Base-by-base conservation (phyloP, 1,140 invertebrate species). In the Drosophila equinoxialis region DNA sequence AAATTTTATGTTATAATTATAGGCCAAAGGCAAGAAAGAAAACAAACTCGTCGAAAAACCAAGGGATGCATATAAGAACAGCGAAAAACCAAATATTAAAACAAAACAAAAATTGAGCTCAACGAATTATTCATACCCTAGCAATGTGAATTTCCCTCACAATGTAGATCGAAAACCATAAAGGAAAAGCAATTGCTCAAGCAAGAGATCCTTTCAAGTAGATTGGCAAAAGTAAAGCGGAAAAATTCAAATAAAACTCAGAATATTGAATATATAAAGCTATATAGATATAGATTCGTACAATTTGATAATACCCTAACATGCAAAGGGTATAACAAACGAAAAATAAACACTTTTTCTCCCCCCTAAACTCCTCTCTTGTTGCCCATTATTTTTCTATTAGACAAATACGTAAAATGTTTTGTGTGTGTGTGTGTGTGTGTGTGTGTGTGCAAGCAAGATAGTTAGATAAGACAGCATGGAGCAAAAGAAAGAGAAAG, bases 1-100 rank as follows among this genome's bases (percentile, higher is more conserved):
- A 87, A 83, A 45, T 65, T 87, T 74, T 79, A 86, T 87, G 83
- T 77, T 87, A 62, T 86, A 86, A 86, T 86, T 81, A 86, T 86
- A 66, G 75, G 75, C 71, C 69, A 69, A 68, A 76, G 61, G 41
- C 61, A 64, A 57, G 13, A 7, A 37, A 20, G 42, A 57, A 39
- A 35, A 20, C 48, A 73, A 42, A 51, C 45, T 51, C 39, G 33
- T 14, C 10, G 57, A 51, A 57, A 45, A 60, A 41, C 39, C 62
- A 58, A 55, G 71, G 61, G 68, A 66, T 73, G 70, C 61, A 59
- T 79, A 74, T 79, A 77, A 51, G 17, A 51, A 51, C 45, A 6
- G 45, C 45, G 20, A 23, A 48, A 48, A 48, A 14, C 8, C 11
- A 51, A 23, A 23, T 11, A 51, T 23, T 2, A 23, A 51, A 11